phyloP scores from a whole-genome alignment of 2,797 vertebrate genomes.

The Pangasius macronema region DNA sequence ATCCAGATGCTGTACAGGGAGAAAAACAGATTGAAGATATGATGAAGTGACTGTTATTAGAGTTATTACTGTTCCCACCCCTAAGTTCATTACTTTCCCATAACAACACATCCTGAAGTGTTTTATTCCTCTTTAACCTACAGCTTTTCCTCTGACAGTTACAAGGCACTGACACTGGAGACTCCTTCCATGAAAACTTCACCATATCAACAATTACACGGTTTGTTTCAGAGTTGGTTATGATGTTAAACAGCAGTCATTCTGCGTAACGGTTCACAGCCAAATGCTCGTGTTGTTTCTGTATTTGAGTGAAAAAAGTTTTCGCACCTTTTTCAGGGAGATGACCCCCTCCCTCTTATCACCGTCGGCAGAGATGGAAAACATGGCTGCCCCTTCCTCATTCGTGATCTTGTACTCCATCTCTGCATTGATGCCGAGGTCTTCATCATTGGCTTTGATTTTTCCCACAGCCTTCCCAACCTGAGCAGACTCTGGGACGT shows the following conservation, averaged over 20 bases:
- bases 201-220: not conserved
- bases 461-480: constrained; percentile 89
- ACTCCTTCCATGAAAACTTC: not conserved
- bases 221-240: not conserved
- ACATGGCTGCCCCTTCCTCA: constrained; percentile 83
- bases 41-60: not conserved
- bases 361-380: constrained; percentile 84
- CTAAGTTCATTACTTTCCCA: too few species aligned
- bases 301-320: too few species aligned
- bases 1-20: constrained; percentile 81
- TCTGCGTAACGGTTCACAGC: not conserved
- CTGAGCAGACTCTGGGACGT: constrained; percentile 88
- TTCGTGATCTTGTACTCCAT: constrained; percentile 90
- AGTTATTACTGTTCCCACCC: not conserved
- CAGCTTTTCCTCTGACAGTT: not conserved
- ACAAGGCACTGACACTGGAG: not conserved
- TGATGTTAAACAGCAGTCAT: not conserved
- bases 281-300: not conserved
- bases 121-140: not conserved
- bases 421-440: constrained; percentile 86
- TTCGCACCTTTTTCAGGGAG: constrained; percentile 81
- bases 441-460: constrained; percentile 89
- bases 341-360: constrained; percentile 88
- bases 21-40: not conserved
- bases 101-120: not conserved